Percentiles rank a stretch among this genome's conserved stretches.
phyloP scores from a whole-genome alignment of 1,140 invertebrate species.

The Maniola jurtina region DNA sequence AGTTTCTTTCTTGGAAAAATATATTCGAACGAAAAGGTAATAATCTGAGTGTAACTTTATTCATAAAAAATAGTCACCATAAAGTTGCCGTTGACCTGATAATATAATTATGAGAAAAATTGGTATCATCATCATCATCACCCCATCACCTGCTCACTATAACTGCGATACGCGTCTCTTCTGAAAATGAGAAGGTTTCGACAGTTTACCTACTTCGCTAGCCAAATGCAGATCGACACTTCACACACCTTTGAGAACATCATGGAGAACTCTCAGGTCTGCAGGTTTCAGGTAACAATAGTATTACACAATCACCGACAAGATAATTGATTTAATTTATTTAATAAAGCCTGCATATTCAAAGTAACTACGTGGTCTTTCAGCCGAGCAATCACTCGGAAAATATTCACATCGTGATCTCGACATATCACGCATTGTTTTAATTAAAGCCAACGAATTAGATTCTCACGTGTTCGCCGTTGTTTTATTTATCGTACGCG shows the following conservation, averaged over 20 bases:
- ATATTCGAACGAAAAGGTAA: not conserved
- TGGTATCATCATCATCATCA: too few species aligned
- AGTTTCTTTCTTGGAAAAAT: conserved; percentile 4
- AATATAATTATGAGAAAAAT: too few species aligned
- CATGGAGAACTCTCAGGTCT: too few species aligned
- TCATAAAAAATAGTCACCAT: not conserved
- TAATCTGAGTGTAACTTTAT: not conserved
- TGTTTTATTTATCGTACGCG: too few species aligned
- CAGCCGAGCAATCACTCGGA: not conserved
- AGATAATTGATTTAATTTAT: not conserved
- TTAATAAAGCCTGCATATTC: not conserved
- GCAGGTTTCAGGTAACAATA: not conserved
- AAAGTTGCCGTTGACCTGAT: not conserved
- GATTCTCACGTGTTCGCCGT: not conserved
- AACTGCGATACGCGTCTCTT: too few species aligned
- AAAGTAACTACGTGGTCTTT: not conserved
- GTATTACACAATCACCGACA: not conserved
- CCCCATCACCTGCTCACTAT: too few species aligned
- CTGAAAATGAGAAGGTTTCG: too few species aligned
- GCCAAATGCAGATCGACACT: too few species aligned
- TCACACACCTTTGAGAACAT: too few species aligned
- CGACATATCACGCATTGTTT: conserved; percentile 6
- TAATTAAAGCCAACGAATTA: not conserved
- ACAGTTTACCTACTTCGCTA: too few species aligned
- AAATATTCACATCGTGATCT: conserved; percentile 1